These are phyloP conservation scores for Eustalomyia histrio DNA, from an alignment of 2,888 invertebrate species.

Conservation along the genomic window DNA sequence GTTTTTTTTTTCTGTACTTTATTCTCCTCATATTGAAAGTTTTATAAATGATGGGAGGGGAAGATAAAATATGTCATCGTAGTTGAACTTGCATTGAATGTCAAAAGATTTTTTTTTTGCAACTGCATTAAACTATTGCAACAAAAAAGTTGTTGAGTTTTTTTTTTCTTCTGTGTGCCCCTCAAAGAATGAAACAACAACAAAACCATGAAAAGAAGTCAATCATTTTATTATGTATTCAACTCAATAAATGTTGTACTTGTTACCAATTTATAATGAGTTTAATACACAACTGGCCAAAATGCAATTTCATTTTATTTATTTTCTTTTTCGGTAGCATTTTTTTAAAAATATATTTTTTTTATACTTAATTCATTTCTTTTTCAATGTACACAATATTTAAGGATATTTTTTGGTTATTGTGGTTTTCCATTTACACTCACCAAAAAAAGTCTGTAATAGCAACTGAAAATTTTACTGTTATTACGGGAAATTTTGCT, in stretches of 20 bases:
- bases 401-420: neutral
- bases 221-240: slow-evolving; percentile 62
- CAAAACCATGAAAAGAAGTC: slow-evolving; percentile 48
- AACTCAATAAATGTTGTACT: slow-evolving; percentile 62
- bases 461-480: too few species aligned
- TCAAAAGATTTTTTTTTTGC: slow-evolving; percentile 45
- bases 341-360: slow-evolving; percentile 31
- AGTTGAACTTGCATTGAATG: slow-evolving; percentile 65
- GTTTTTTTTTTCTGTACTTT: slow-evolving; percentile 28
- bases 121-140: slow-evolving; percentile 20
- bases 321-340: neutral
- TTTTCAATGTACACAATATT: neutral
- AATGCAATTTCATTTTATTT: slow-evolving; percentile 53
- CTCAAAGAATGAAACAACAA: slow-evolving; percentile 12
- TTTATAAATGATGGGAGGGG: slow-evolving; percentile 45
- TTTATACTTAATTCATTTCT: slow-evolving; percentile 43
- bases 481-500: too few species aligned
- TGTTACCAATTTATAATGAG: slow-evolving; percentile 65
- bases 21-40: slow-evolving; percentile 35
- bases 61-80: slow-evolving; percentile 61
- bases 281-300: slow-evolving; percentile 62
- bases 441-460: too few species aligned
- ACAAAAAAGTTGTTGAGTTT: neutral
- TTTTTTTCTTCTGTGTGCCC: slow-evolving; percentile 10
- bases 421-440: neutral